These are phyloP conservation scores for roundworm (Caenorhabditis elegans) DNA, from an alignment of 1,140 invertebrate genomes.

Conservation along the genomic window WBcel235 BX284604.4:11051501-11052000, in stretches of 20 bases:
- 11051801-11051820: conserved; percentile 15
- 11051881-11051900: neutral
- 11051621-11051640: neutral
- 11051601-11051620: neutral
- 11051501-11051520: no score
- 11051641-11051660: conserved; percentile 1
- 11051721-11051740: neutral
- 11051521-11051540: neutral
- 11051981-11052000: no score
- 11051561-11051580: neutral
- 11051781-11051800: neutral
- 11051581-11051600: neutral
- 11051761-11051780: neutral
- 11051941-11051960: neutral
- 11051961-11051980: no score
- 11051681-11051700: neutral
- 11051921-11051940: neutral
- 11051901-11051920: neutral
- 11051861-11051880: conserved; percentile 14
- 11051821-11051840: neutral
- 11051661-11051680: neutral
- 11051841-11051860: neutral
- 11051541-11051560: neutral
- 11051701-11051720: neutral
- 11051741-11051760: no score